Conservation (phyloP, 37 sponge, comb jelly and placozoan genomes). For the Tethya wilhelma region DNA sequence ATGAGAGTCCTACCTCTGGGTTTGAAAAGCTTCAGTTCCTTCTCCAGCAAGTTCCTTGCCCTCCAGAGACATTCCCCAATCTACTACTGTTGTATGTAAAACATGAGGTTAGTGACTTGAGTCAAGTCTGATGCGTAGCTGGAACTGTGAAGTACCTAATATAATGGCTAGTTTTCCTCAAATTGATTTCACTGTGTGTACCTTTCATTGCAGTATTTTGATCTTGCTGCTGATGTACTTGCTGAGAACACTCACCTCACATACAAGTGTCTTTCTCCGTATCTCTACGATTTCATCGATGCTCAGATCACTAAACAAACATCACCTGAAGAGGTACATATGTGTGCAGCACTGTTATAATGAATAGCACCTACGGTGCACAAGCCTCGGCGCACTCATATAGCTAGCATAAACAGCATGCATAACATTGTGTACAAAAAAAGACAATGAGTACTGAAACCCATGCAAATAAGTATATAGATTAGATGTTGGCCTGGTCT, state of each 20-base stretch:
- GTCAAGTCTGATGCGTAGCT: neutral
- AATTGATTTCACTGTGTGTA: neutral
- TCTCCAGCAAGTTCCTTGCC: constrained; percentile 93
- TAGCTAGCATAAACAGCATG: too few species aligned
- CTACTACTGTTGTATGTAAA: constrained; percentile 94
- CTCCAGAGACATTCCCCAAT: constrained; percentile 96
- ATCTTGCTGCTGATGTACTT: constrained; percentile 98
- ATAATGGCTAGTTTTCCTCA: neutral
- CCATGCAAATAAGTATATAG: too few species aligned
- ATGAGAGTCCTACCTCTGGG: constrained; percentile 87
- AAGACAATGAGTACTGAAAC: too few species aligned
- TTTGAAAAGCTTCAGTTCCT: constrained; percentile 99
- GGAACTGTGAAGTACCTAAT: neutral
- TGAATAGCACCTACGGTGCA: too few species aligned
- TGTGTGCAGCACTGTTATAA: too few species aligned
- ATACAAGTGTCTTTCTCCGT: constrained; percentile 85
- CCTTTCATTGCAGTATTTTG: constrained; percentile 84
- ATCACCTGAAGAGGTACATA: constrained; percentile 86
- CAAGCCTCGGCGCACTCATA: too few species aligned
- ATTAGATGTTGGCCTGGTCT: too few species aligned
- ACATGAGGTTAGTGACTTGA: constrained; percentile 65
- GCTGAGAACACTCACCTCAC: constrained; percentile 96
- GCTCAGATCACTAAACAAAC: constrained; percentile 89
- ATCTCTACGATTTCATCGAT: constrained; percentile 92
- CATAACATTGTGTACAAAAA: too few species aligned